Evolutionary conservation across 1,140 invertebrate species (phyloP).

Genomic region (Danaus plexippus): DNA sequence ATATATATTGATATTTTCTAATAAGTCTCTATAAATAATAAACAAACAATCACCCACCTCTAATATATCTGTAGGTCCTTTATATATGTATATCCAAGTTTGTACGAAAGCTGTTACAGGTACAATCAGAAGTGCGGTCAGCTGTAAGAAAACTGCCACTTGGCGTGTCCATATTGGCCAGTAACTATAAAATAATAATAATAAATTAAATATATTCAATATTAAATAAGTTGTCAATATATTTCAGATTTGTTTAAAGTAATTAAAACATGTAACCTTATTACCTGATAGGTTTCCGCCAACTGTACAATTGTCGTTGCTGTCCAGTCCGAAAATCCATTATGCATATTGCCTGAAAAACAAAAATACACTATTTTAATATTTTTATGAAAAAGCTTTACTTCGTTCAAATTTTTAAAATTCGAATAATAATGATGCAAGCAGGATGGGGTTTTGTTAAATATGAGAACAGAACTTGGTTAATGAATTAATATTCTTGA

Average conservation of each 20-base stretch:
- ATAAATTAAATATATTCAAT: not conserved
- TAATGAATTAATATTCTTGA: too few relatives aligned
- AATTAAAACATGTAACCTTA: not conserved
- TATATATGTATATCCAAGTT: constrained; percentile 85
- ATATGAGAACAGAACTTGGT: too few relatives aligned
- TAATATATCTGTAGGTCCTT: constrained; percentile 87
- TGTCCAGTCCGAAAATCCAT: constrained; percentile 83
- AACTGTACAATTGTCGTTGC: constrained; percentile 81
- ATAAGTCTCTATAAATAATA: too few relatives aligned
- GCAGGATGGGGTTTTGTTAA: too few relatives aligned
- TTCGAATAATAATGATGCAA: too few relatives aligned
- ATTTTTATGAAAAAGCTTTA: not conserved
- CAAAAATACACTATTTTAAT: too few relatives aligned
- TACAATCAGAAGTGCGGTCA: constrained; percentile 82
- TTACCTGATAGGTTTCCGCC: constrained; percentile 72
- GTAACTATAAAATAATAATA: constrained; percentile 49
- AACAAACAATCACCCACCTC: constrained; percentile 77
- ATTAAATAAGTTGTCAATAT: too few relatives aligned
- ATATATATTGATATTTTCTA: too few relatives aligned
- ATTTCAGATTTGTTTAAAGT: too few relatives aligned
- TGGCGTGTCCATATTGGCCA: constrained; percentile 86
- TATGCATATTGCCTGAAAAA: constrained; percentile 79
- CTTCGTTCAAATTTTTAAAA: too few relatives aligned
- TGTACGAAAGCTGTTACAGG: constrained; percentile 85
- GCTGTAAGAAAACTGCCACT: constrained; percentile 82